Conservation (phyloP, 37 sponge, comb jelly and placozoan genomes). For the Halichondria panicea region DNA sequence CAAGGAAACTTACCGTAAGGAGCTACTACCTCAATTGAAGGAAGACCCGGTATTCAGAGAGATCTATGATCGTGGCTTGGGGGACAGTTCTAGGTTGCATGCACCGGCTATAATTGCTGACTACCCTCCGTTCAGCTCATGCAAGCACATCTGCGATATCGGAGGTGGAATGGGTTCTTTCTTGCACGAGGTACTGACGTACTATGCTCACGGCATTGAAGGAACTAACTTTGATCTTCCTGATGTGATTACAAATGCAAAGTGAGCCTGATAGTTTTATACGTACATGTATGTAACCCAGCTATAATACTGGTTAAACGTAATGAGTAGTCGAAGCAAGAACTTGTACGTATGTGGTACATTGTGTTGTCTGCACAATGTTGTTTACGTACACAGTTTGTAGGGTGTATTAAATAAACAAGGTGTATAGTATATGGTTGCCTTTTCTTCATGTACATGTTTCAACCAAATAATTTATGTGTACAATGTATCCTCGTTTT, state of each 20-base stretch:
- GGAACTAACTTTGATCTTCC: conserved; percentile 83
- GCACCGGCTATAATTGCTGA: conserved; percentile 80
- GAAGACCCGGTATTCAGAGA: conserved; percentile 42
- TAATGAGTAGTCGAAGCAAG: no score
- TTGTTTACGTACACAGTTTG: no score
- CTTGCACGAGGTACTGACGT: conserved; percentile 45
- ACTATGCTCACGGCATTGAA: conserved; percentile 62
- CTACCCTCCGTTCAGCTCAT: conserved; percentile 73
- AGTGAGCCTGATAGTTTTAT: conserved; percentile 29
- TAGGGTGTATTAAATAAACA: no score
- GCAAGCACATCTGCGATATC: conserved; percentile 82
- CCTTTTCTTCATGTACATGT: no score
- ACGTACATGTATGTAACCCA: neutral
- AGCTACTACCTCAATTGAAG: conserved; percentile 59
- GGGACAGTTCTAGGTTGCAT: conserved; percentile 45
- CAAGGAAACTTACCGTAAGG: conserved; percentile 68
- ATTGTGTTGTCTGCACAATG: no score
- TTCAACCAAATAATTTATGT: no score
- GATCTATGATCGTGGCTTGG: conserved; percentile 47
- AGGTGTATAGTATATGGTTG: no score
- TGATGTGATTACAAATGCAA: conserved; percentile 55
- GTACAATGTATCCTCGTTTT: neutral
- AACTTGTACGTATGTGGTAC: no score
- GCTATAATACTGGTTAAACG: neutral
- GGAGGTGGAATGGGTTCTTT: conserved; percentile 84